Evolutionary conservation across 2,888 invertebrate species (phyloP), one percentile per base, ranked within the genome.

Genomic region (Adelphocoris suturalis): DNA sequence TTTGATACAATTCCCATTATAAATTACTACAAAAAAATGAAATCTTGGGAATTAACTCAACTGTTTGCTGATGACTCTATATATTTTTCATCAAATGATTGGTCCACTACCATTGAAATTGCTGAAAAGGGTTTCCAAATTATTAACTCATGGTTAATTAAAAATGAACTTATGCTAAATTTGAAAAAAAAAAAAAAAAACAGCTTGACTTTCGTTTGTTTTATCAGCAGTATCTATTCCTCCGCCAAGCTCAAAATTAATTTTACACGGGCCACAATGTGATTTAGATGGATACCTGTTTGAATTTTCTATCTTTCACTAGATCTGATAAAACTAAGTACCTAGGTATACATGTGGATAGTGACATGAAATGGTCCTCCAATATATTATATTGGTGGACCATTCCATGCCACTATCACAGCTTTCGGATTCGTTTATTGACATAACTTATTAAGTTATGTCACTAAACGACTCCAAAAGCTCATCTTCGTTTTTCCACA

Each of bases 1-100:
- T 82, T 82, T 82, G 82, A 82, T 14, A 82, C 82, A 0, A 82
- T 82, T 82, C 82, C 0, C 82, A 82, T 52, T 9, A 13, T 5
- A 82, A 48, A 82, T 55, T 82, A 16, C 16, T 47, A 9, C 19
- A 48, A 48, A 82, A 47, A 48, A 14, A 52, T 7, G 47, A 52
- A 11, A 46, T 7, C 14, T 19, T 82, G 23, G 82, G 82, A 19
- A 52, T 52, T 47, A 23, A 52, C 19, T 2, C 16, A 23, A 19
- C 12, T 61, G 9, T 61, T 61, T 61, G 61, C 61, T 19, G 61
- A 61, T 19, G 61, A 61, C 19, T 61, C 61, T n/a, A 19, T 61
- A 3, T 61, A 61, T 19, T 61, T 16, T 19, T 61, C 61, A 0
- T 61, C 61, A 9, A 19, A 9, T n/a, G 19, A 61, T 9, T 61